A percentile compares a stretch with the other conserved stretches of the same genome.
Conservation (phyloP, 2,797 vertebrate genomes). For the Pseudopleuronectes americanus region DNA sequence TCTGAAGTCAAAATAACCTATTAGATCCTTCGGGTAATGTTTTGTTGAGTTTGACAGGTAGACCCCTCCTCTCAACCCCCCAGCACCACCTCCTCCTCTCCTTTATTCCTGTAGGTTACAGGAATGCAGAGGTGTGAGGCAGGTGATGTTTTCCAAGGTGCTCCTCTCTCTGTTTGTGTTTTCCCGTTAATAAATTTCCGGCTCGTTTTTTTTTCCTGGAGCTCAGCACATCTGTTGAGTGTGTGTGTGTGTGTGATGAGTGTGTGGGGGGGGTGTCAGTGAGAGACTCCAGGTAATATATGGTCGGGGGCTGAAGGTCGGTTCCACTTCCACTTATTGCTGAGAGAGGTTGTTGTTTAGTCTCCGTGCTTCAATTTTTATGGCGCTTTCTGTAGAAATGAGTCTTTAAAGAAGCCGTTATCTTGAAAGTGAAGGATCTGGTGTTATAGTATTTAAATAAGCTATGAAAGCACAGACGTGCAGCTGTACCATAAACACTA, state of each 20-base stretch:
- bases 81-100: slow-evolving; percentile 14
- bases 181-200: slow-evolving; percentile 72
- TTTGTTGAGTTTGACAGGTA: slow-evolving; percentile 82
- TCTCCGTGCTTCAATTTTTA: slow-evolving; percentile 11
- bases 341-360: slow-evolving; percentile 14
- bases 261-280: slow-evolving; percentile 52
- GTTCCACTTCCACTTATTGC: slow-evolving; percentile 39
- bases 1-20: slow-evolving; percentile 93
- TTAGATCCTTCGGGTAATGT: slow-evolving; percentile 92
- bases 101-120: slow-evolving; percentile 42
- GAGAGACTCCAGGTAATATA: slow-evolving; percentile 65
- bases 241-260: slow-evolving; percentile 46
- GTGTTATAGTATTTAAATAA: slow-evolving; percentile 22
- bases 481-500: slow-evolving; percentile 11
- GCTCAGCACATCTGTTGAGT: slow-evolving; percentile 66
- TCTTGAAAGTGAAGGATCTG: slow-evolving; percentile 10
- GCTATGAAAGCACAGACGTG: slow-evolving; percentile 34
- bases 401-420: slow-evolving; percentile 9
- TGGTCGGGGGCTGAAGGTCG: slow-evolving; percentile 44
- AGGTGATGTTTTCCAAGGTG: slow-evolving; percentile 61
- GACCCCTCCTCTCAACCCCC: slow-evolving; percentile 14
- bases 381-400: neutral
- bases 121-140: slow-evolving; percentile 39
- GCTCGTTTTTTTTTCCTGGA: slow-evolving; percentile 64
- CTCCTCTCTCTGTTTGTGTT: slow-evolving; percentile 65